Percentiles rank a stretch among this genome's conserved stretches.
Evolutionary conservation across 1,140 invertebrate species (phyloP).

Genomic region (Drosophila kohkoa): DNA sequence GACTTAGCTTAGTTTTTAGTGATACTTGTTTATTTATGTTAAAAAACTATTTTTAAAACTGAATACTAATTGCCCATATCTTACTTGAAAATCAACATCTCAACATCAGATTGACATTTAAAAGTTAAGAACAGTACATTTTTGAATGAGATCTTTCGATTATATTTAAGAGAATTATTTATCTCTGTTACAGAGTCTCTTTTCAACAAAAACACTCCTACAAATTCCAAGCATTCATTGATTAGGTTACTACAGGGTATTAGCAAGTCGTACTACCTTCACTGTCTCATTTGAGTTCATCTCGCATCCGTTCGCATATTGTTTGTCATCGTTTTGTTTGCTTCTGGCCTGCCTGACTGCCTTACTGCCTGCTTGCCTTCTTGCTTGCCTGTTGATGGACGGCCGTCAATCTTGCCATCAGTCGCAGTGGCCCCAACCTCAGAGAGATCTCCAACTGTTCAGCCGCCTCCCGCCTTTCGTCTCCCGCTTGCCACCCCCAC

Average conservation of each 20-base stretch:
- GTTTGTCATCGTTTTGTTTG: slow-evolving; percentile 76
- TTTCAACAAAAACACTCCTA: too few species aligned
- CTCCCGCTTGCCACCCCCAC: not conserved
- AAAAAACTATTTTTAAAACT: too few species aligned
- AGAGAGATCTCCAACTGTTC: slow-evolving; percentile 6
- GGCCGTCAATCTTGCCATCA: slow-evolving; percentile 48
- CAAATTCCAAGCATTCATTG: too few species aligned
- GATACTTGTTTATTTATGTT: too few species aligned
- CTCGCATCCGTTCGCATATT: slow-evolving; percentile 53
- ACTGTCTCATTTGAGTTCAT: slow-evolving; percentile 37
- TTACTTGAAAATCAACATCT: too few species aligned
- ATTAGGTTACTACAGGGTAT: slow-evolving; percentile 5
- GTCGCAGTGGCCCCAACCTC: slow-evolving; percentile 32
- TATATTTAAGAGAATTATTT: too few species aligned
- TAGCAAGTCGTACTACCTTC: not conserved
- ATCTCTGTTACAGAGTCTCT: too few species aligned
- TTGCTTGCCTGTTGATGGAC: slow-evolving; percentile 44
- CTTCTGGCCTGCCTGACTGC: slow-evolving; percentile 6
- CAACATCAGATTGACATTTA: too few species aligned
- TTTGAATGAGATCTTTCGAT: too few species aligned
- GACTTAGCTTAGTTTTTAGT: too few species aligned
- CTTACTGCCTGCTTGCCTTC: slow-evolving; percentile 15
- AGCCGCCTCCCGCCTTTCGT: not conserved
- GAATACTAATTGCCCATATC: too few species aligned
- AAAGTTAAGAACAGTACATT: too few species aligned